A percentile compares a stretch with the other conserved stretches of the same genome.
These are phyloP conservation scores for Anthoptus insignis DNA, from an alignment of 2,888 invertebrate species.

Conservation along the genomic window DNA sequence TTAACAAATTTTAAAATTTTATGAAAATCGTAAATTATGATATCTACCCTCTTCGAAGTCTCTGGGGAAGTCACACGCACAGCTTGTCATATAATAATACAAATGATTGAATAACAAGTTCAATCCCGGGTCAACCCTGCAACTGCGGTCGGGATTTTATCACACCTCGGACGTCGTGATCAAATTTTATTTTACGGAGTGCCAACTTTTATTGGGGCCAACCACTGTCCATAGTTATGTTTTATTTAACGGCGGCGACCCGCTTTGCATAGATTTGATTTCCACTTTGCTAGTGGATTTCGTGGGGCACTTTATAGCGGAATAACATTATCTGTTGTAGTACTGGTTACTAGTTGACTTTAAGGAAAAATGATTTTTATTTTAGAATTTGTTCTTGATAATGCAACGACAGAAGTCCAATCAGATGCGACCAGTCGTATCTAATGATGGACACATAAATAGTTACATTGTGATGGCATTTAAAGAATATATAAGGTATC, in stretches of 20 bases:
- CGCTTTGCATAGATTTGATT: slow-evolving; percentile 70
- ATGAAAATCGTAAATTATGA: too few relatives aligned
- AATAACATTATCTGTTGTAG: slow-evolving; percentile 5
- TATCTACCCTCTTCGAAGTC: too few relatives aligned
- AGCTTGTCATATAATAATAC: slow-evolving; percentile 19
- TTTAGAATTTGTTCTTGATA: too few relatives aligned
- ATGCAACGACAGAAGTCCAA: not conserved
- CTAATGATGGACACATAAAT: too few relatives aligned
- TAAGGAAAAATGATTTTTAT: too few relatives aligned
- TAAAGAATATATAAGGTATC: too few relatives aligned
- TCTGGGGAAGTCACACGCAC: not conserved
- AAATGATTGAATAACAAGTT: slow-evolving; percentile 35
- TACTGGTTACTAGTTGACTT: too few relatives aligned
- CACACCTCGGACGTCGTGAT: slow-evolving; percentile 61
- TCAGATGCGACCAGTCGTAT: too few relatives aligned
- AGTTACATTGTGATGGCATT: too few relatives aligned
- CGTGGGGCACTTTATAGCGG: slow-evolving; percentile 18
- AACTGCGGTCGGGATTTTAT: slow-evolving; percentile 64
- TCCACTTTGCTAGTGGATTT: slow-evolving; percentile 56
- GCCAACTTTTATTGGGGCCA: slow-evolving; percentile 72
- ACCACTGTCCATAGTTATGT: slow-evolving; percentile 73
- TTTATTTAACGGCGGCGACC: slow-evolving; percentile 71
- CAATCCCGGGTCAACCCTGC: slow-evolving; percentile 61
- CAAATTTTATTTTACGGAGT: slow-evolving; percentile 79
- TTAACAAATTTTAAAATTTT: too few relatives aligned